Evolutionary conservation across 1,140 invertebrate genomes (phyloP).

Genomic region (Microvelia longipes): DNA sequence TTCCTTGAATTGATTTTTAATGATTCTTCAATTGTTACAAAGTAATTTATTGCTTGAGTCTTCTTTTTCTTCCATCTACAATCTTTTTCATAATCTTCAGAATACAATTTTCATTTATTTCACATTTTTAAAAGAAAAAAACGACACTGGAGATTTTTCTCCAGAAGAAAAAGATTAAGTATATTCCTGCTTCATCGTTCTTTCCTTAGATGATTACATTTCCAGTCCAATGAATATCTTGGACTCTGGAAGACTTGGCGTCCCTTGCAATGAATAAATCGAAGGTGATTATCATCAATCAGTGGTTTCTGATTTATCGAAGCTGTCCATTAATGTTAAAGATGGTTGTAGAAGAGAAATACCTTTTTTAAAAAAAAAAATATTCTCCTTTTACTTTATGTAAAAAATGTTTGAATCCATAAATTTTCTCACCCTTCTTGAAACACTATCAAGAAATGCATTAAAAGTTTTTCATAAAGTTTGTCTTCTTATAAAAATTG

Average conservation of each 20-base stretch:
- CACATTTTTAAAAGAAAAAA: not conserved
- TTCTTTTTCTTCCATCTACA: not conserved
- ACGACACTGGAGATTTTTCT: not conserved
- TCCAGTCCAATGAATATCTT: not conserved
- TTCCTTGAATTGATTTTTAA: not conserved
- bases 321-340: not conserved
- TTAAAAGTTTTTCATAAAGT: not conserved
- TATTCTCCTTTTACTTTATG: not conserved
- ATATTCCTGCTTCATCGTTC: not conserved
- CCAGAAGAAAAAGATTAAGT: not conserved
- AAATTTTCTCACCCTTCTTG: not conserved
- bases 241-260: not conserved
- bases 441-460: not conserved
- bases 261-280: not conserved
- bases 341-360: not conserved
- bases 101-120: not conserved
- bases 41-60: not conserved
- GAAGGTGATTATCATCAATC: not conserved
- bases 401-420: not conserved
- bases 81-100: not conserved
- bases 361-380: not conserved
- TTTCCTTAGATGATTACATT: not conserved
- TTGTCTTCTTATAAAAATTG: not conserved
- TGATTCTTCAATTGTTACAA: not conserved
- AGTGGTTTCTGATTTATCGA: not conserved